These are phyloP conservation scores for Hipparchia semele DNA, from an alignment of 2,888 invertebrate species.

Conservation along the genomic window DNA sequence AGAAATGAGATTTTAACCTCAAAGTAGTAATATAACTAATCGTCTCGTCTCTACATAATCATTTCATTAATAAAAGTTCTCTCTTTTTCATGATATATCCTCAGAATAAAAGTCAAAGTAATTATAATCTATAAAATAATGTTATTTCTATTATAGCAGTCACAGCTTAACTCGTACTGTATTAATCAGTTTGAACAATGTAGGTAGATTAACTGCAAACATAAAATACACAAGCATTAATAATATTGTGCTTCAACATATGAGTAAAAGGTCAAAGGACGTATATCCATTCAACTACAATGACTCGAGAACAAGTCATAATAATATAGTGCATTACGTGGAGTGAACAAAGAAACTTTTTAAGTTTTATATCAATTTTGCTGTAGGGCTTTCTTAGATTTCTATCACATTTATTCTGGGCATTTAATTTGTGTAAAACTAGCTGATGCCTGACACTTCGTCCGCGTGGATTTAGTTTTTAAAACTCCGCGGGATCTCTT, in stretches of 20 bases:
- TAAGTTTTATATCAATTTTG: background rate
- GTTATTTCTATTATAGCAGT: background rate
- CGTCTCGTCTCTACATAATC: no score
- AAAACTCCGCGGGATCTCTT: no score
- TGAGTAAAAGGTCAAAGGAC: constrained; percentile 17
- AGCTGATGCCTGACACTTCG: no score
- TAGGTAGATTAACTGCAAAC: constrained; percentile 16
- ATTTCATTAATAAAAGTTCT: no score
- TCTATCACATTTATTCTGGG: background rate
- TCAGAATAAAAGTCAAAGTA: background rate
- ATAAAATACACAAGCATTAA: constrained; percentile 23
- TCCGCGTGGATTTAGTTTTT: no score
- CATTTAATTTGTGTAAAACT: no score
- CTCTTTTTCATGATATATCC: background rate
- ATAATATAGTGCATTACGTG: constrained; percentile 5
- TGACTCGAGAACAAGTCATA: background rate
- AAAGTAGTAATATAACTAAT: no score
- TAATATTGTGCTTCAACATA: constrained; percentile 7
- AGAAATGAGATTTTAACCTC: no score
- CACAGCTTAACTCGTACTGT: background rate
- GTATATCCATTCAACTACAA: constrained; percentile 8
- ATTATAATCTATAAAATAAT: background rate
- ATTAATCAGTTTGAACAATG: constrained; percentile 9
- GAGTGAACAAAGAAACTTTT: background rate
- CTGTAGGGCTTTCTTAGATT: background rate